Base-by-base conservation (phyloP, 2,797 vertebrate genomes). In the Babyrousa celebensis region DNA sequence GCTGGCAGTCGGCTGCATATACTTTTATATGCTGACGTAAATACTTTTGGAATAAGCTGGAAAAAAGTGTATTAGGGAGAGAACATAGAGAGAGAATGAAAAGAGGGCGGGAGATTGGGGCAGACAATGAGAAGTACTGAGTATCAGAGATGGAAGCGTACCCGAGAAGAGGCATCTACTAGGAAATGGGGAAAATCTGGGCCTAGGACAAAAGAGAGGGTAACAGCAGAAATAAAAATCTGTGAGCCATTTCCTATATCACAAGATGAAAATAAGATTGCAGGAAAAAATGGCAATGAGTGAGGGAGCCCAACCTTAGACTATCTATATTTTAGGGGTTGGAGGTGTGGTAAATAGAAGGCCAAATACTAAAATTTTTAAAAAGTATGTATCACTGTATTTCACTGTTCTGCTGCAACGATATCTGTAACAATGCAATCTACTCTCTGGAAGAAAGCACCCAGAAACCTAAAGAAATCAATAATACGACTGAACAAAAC, bases 371-470 rank as follows among this genome's bases (percentile, higher is more conserved):
- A 67, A 20, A 14, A 85, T 20, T 65, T 94, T 63, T 32, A 83
- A 71, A 20, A 84, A 40, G 23, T 9, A 79, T 1, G 1, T 2
- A 27, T 36, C 40, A n/a, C 11, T 62, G 11, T 14, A 71, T 72
- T 65, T 88, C 65, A 80, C 4, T 48, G 80, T 62, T 71, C 74
- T 36, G 23, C 23, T 68, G 32, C 5, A 88, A 48, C 2, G 11
- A 3, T 36, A 90, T 23, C 23, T 79, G 62, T 15, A 68, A 54
- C 25, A 85, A 91, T 85, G 40, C 23, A 36, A 48, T 40, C 12
- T 20, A 88, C 6, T 70, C 62, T 89, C n/a, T 60, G 74, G 54
- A 94, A 85, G 29, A 83, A 85, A 96, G 10, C 23, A 92, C 32
- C 16, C 52, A 54, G 48, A 88, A 71, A 52, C 11, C 54, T 82